Percentiles rank a stretch among this genome's conserved stretches.
phyloP scores from a whole-genome alignment of 2,888 invertebrate genomes.

The Drosophila putrida region DNA sequence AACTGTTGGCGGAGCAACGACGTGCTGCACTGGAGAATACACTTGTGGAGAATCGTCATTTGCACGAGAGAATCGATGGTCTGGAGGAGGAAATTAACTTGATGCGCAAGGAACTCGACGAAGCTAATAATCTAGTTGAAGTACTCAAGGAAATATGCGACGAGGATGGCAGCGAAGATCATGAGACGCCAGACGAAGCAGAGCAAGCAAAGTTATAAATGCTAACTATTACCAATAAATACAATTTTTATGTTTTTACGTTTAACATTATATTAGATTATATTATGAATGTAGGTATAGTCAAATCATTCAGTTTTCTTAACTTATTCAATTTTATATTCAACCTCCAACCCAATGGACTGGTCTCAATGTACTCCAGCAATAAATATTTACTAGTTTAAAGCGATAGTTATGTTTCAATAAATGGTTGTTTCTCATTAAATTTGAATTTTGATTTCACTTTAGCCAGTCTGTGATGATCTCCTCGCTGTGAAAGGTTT shows the following conservation, averaged over 20 bases:
- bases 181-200: neutral
- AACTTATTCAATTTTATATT: slow-evolving; percentile 38
- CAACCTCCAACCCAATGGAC: slow-evolving; percentile 46
- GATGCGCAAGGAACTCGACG: slow-evolving; percentile 90
- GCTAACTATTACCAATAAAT: slow-evolving; percentile 37
- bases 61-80: slow-evolving; percentile 86
- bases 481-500: slow-evolving; percentile 82
- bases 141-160: slow-evolving; percentile 90
- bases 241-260: slow-evolving; percentile 40
- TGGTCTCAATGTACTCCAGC: slow-evolving; percentile 62
- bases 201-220: slow-evolving; percentile 24
- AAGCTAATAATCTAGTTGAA: slow-evolving; percentile 91
- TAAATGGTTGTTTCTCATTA: slow-evolving; percentile 51
- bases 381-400: slow-evolving; percentile 56
- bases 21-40: slow-evolving; percentile 90
- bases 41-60: slow-evolving; percentile 89
- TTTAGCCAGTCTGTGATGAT: slow-evolving; percentile 83
- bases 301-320: slow-evolving; percentile 33
- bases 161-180: slow-evolving; percentile 86
- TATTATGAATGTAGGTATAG: slow-evolving; percentile 58
- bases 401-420: slow-evolving; percentile 55
- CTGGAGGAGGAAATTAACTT: slow-evolving; percentile 88
- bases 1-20: slow-evolving; percentile 90
- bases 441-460: neutral
- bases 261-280: slow-evolving; percentile 44